Evolutionary conservation across 1,140 invertebrate genomes (phyloP).

Genomic region (Magallana ariakensis): DNA sequence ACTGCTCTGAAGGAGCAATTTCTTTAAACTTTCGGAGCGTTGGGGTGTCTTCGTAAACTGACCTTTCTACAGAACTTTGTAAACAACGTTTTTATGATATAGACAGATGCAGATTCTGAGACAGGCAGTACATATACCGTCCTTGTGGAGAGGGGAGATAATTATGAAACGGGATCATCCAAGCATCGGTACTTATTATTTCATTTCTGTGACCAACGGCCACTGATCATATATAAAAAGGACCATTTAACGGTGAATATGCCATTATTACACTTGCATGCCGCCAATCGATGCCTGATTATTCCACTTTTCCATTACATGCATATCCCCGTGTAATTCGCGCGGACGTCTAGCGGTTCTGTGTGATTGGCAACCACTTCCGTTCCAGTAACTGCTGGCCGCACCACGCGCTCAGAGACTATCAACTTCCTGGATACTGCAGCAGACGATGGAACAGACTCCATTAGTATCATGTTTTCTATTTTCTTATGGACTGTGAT

Average conservation of each 20-base stretch:
- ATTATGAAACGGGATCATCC: no score
- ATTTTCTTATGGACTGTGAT: no score
- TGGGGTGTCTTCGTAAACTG: no score
- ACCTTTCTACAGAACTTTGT: no score
- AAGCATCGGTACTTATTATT: not conserved
- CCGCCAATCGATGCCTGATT: constrained; percentile 19
- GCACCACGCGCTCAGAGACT: not conserved
- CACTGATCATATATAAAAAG: not conserved
- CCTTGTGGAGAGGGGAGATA: no score
- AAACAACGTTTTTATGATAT: no score
- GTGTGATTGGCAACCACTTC: constrained; percentile 13
- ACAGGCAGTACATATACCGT: no score
- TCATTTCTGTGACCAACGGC: not conserved
- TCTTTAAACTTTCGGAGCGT: no score
- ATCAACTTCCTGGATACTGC: not conserved
- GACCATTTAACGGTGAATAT: not conserved
- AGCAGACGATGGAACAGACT: not conserved
- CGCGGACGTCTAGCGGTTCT: not conserved
- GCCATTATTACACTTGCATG: constrained; percentile 18
- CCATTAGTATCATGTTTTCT: no score
- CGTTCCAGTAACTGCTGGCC: not conserved
- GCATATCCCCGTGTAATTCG: not conserved
- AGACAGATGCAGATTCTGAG: no score
- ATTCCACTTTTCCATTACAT: constrained; percentile 26
- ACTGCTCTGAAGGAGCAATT: no score